Percentiles rank a stretch among this genome's conserved stretches.
phyloP scores from a whole-genome alignment of 23 tunicate species.

The Oikopleura albicans region DNA sequence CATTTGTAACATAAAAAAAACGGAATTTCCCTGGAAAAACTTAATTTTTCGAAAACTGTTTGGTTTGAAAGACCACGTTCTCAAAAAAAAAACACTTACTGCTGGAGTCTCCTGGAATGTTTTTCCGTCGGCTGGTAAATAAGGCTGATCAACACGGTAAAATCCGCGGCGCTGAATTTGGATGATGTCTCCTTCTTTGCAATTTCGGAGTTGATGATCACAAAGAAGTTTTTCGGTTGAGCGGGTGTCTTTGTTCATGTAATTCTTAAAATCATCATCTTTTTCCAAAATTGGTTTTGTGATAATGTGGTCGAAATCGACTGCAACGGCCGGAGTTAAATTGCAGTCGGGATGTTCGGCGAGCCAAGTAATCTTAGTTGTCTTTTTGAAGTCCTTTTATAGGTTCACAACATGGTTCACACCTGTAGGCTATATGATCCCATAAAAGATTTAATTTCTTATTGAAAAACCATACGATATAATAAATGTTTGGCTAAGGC shows the following conservation, averaged over 20 bases:
- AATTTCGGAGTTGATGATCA: constrained; percentile 39
- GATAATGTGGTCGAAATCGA: constrained; percentile 47
- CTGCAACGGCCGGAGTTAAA: constrained; percentile 38
- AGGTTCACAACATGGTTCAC: too few species aligned
- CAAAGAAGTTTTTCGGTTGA: constrained; percentile 34
- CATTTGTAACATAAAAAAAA: too few species aligned
- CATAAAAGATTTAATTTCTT: too few species aligned
- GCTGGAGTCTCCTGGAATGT: neutral
- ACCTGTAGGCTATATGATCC: too few species aligned
- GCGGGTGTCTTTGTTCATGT: constrained; percentile 45
- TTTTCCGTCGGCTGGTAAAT: neutral
- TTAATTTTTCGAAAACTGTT: too few species aligned
- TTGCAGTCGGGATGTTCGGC: constrained; percentile 34
- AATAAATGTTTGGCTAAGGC: too few species aligned
- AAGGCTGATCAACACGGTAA: constrained; percentile 61
- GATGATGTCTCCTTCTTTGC: constrained; percentile 58
- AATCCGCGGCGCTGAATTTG: constrained; percentile 83
- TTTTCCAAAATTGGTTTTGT: constrained; percentile 50
- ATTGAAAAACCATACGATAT: too few species aligned
- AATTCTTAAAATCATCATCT: constrained; percentile 76
- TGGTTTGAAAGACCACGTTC: too few species aligned
- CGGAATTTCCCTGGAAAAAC: too few species aligned
- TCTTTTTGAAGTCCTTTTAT: constrained; percentile 94
- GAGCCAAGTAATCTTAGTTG: constrained; percentile 88
- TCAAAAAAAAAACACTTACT: too few species aligned